Evolutionary conservation across 2,113 vertebrate species (phyloP).

Genomic region (Notiomystis cincta): DNA sequence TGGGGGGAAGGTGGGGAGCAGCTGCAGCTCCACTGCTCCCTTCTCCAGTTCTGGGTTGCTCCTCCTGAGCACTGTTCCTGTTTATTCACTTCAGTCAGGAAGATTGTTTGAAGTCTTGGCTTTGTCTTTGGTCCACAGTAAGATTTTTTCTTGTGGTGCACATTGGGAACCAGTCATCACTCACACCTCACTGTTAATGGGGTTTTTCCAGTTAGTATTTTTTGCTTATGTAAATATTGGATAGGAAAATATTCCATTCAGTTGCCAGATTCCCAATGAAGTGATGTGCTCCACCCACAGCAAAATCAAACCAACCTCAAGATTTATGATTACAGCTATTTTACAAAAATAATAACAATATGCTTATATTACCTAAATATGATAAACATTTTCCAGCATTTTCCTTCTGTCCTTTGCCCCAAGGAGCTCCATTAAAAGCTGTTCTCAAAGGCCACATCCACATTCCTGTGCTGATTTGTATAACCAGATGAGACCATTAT

Average conservation of each 20-base stretch:
- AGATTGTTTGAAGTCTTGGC: neutral
- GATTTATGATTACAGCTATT: neutral
- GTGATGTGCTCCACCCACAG: neutral
- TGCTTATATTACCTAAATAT: neutral
- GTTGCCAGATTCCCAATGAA: neutral
- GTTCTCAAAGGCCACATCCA: fast-evolving
- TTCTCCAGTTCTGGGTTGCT: neutral
- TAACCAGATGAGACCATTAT: neutral
- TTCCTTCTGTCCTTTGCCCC: neutral
- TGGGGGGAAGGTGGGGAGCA: neutral
- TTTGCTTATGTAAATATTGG: neutral
- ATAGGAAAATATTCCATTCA: neutral
- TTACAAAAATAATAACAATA: neutral
- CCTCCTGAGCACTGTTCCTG: neutral
- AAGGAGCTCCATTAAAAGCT: neutral
- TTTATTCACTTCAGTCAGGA: neutral
- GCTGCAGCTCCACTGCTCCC: neutral
- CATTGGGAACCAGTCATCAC: neutral
- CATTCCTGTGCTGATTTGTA: neutral
- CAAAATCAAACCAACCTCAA: neutral
- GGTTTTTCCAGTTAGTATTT: neutral
- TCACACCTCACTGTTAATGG: fast-evolving
- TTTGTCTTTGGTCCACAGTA: neutral
- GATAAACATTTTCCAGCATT: neutral
- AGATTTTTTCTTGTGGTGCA: neutral